Percentiles rank a stretch among this genome's conserved stretches.
Evolutionary conservation across 2,888 invertebrate species (phyloP).

Genomic region (Hirtodrosophila histrioides): DNA sequence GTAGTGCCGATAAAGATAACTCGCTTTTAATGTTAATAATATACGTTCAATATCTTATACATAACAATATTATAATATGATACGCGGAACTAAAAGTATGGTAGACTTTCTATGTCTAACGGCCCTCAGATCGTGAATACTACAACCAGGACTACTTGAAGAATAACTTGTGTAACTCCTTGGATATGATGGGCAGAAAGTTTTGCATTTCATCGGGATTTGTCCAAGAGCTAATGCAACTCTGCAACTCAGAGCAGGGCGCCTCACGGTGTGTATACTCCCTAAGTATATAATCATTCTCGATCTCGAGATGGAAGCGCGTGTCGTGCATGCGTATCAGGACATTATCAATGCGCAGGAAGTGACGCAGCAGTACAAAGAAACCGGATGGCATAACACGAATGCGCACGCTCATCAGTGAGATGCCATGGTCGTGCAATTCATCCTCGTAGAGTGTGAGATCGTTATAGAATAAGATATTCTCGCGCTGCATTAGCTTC

Average conservation of each 20-base stretch:
- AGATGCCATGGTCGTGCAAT: constrained; percentile 98
- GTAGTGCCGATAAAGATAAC: constrained; percentile 19
- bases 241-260: constrained; percentile 87
- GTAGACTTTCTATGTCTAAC: no score
- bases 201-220: constrained; percentile 89
- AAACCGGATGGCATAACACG: constrained; percentile 98
- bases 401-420: constrained; percentile 95
- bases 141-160: no score
- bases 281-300: constrained; percentile 90
- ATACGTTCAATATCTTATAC: constrained; percentile 31
- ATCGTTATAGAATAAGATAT: constrained; percentile 97
- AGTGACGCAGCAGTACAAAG: constrained; percentile 95
- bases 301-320: constrained; percentile 91
- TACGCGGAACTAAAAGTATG: no score
- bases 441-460: constrained; percentile 98
- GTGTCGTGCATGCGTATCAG: constrained; percentile 95
- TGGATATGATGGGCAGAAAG: constrained; percentile 87
- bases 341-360: constrained; percentile 97
- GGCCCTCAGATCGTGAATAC: no score
- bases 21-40: constrained; percentile 53
- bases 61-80: no score
- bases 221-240: constrained; percentile 85
- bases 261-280: constrained; percentile 93
- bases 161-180: constrained; percentile 84
- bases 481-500: constrained; percentile 93